These are phyloP conservation scores for Borostomias antarcticus DNA, from an alignment of 2,797 vertebrate species.

Conservation along the genomic window DNA sequence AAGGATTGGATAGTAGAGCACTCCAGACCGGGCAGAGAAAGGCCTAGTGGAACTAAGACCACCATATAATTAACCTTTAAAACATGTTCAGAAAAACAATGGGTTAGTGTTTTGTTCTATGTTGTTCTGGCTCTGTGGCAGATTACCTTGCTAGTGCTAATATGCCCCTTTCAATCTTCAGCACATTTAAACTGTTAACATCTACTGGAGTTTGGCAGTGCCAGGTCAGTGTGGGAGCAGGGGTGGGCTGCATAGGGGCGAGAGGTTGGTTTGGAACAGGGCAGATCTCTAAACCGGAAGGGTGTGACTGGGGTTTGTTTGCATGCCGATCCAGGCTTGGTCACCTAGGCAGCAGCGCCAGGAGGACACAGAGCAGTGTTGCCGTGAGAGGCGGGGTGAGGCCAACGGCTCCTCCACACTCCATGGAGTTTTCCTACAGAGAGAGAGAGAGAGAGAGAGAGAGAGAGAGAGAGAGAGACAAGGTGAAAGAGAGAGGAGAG, in stretches of 20 bases:
- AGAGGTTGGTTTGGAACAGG: neutral
- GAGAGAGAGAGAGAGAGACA: neutral
- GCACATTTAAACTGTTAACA: too few species aligned
- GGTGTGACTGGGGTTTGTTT: slow-evolving; percentile 52
- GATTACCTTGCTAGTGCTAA: neutral
- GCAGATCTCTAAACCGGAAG: too few species aligned
- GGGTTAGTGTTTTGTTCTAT: neutral
- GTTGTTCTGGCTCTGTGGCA: neutral
- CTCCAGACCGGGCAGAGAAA: neutral
- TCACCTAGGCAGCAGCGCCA: slow-evolving; percentile 87
- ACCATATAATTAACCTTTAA: neutral
- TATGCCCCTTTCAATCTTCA: neutral
- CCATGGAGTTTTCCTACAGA: slow-evolving; percentile 92
- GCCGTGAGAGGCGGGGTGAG: slow-evolving; percentile 71
- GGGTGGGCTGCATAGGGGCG: neutral
- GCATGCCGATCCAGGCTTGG: slow-evolving; percentile 73
- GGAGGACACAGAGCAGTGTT: slow-evolving; percentile 76
- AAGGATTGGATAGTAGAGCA: neutral
- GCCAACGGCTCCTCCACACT: slow-evolving; percentile 84
- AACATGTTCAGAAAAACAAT: neutral
- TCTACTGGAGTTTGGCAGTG: too few species aligned
- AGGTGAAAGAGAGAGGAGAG: neutral
- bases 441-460: slow-evolving; percentile 14
- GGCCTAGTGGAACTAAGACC: neutral
- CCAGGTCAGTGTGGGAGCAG: neutral